Evolutionary conservation across 2,888 invertebrate species (phyloP), one percentile per base, ranked within the genome.

Genomic region (Phyto melanocephala): DNA sequence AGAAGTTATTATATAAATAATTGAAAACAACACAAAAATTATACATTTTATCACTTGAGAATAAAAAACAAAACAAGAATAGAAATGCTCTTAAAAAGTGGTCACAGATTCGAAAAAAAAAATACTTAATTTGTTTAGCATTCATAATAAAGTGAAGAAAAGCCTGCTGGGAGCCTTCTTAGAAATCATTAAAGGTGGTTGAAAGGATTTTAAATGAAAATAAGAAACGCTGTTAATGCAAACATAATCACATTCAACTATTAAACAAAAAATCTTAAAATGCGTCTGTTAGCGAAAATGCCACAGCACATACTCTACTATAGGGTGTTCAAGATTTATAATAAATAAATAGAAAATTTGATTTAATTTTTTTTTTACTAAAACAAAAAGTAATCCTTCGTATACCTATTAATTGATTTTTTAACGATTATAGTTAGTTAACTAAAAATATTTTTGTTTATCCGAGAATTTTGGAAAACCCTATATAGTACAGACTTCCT

Each of bases 251-350:
- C 71, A 71, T 71, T 60, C 35, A 42, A 58, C 68, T 65, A 68
- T 75, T 58, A 33, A 47, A 33, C 17, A 50, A 8, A 58, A 20
- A 62, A 70, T 45, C 17, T 62, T 68, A 24, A 70, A 62, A 71
- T 75, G 40, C 22, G 42, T 37, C 75, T 76, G 45, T 60, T 71
- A 71, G 52, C 60, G 71, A 71, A 71, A n/a, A n/a, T n/a, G n/a
- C n/a, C n/a, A n/a, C n/a, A n/a, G n/a, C n/a, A n/a, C n/a, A n/a
- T n/a, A n/a, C n/a, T n/a, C n/a, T n/a, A n/a, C n/a, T n/a, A n/a
- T n/a, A n/a, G n/a, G n/a, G n/a, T n/a, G n/a, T n/a, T n/a, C n/a
- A n/a, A n/a, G n/a, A n/a, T n/a, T n/a, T n/a, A n/a, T n/a, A n/a
- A n/a, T n/a, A n/a, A n/a, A n/a, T n/a, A n/a, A n/a, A n/a, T n/a